Base-by-base conservation (phyloP, 1,140 invertebrate species). In the Platyscapa corneri region DNA sequence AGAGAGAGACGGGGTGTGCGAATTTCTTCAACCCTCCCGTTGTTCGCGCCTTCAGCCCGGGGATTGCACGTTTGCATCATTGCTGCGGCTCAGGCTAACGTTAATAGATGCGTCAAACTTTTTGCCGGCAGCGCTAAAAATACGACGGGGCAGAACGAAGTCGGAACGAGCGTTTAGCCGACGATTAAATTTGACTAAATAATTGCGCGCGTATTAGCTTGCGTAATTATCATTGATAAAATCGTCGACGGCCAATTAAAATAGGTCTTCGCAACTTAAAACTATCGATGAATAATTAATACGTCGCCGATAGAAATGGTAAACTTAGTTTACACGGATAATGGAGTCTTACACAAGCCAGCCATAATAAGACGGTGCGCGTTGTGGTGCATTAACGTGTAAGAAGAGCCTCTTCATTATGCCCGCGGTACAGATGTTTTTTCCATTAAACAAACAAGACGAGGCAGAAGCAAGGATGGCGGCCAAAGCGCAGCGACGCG, bases 371-470 rank as follows among this genome's bases (percentile, higher is more conserved):
- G n/a, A n/a, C n/a, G n/a, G n/a, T n/a, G n/a, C n/a, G n/a, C n/a
- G 12, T 6, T 7, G 42, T 1, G 37, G 32, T 27, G 18, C 70
- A 5, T 7, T 27, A 1, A 74, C 42, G 27, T 74, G 20, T 74
- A 42, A n/a, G n/a, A 39, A 23, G 70, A 8, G 42, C 70, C 37
- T 49, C 70, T 32, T 81, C 79, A 70, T 70, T 70, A 67, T 46
- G 3, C 65, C 6, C 64, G 42, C 30, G 42, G 49, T 32, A 30
- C 65, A 10, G 42, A 81, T 34, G 65, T 27, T 46, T 81, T n/a
- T 81, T 81, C 37, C 64, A 67, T 81, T 81, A 70, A 70, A 49
- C 34, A n/a, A 49, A 70, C 79, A 27, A 30, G 60, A 32, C 3
- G 34, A 64, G 18, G 37, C 16, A 42, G 18, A 7, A n/a, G 39